Conservation (phyloP, 2,113 vertebrate species). For the Alligator sinensis region DNA sequence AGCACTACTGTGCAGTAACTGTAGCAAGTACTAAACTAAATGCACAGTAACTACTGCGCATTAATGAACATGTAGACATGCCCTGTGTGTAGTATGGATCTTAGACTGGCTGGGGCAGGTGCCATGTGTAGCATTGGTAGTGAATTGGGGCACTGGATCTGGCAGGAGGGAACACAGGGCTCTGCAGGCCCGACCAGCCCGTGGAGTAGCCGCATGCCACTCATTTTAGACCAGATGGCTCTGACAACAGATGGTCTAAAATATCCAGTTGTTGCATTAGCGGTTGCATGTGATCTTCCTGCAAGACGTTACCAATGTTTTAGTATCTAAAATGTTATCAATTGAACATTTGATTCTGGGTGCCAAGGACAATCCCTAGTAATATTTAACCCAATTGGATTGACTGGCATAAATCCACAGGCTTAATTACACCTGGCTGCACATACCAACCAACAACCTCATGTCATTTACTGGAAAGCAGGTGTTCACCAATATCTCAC, state of each 20-base stretch:
- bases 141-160: background rate
- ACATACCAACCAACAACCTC: rapidly evolving
- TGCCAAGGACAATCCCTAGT: rapidly evolving
- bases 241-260: background rate
- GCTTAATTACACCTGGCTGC: background rate
- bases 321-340: background rate
- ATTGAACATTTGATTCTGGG: background rate
- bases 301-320: background rate
- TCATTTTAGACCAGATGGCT: too few relatives aligned
- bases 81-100: too few relatives aligned
- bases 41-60: too few relatives aligned
- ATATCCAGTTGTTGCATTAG: rapidly evolving
- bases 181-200: background rate
- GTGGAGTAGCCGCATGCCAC: too few relatives aligned
- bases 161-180: background rate
- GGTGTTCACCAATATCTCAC: rapidly evolving
- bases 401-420: rapidly evolving
- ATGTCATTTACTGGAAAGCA: background rate
- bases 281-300: background rate
- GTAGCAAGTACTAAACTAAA: too few relatives aligned
- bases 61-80: too few relatives aligned
- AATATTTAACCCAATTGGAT: rapidly evolving
- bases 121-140: background rate
- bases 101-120: background rate
- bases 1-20: too few relatives aligned